Percentiles rank a stretch among this genome's conserved stretches.
These are phyloP conservation scores for Protophormia terraenovae DNA, from an alignment of 2,888 invertebrate species.

Conservation along the genomic window DNA sequence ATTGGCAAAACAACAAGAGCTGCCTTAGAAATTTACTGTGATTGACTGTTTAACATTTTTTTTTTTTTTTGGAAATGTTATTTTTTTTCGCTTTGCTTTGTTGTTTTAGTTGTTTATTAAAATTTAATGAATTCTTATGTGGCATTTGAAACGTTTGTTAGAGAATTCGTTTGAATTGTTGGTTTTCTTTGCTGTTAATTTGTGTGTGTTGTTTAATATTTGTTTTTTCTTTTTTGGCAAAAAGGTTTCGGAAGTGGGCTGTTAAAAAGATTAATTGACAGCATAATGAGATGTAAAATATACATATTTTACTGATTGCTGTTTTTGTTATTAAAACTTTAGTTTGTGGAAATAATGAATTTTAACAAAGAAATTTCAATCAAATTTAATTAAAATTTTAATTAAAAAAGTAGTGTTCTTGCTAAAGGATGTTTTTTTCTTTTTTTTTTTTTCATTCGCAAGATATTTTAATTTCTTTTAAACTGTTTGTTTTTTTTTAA, in stretches of 20 bases:
- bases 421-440: background rate
- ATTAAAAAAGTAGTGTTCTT: background rate
- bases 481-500: no score
- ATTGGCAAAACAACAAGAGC: no score
- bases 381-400: background rate
- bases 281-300: background rate
- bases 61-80: constrained; percentile 12
- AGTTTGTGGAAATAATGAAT: background rate
- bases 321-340: background rate
- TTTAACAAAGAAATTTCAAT: background rate
- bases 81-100: background rate
- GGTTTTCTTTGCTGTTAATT: background rate
- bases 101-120: constrained; percentile 43
- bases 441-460: no score
- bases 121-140: constrained; percentile 31
- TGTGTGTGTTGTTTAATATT: background rate
- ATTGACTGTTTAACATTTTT: constrained; percentile 45
- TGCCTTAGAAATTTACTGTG: constrained; percentile 11
- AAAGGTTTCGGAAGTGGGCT: background rate
- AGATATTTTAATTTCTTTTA: no score
- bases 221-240: background rate
- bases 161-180: background rate
- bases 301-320: background rate
- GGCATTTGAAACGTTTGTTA: background rate
- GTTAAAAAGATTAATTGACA: background rate